phyloP scores from a whole-genome alignment of 2,113 vertebrate genomes.

The Reinhardtius hippoglossoides region DNA sequence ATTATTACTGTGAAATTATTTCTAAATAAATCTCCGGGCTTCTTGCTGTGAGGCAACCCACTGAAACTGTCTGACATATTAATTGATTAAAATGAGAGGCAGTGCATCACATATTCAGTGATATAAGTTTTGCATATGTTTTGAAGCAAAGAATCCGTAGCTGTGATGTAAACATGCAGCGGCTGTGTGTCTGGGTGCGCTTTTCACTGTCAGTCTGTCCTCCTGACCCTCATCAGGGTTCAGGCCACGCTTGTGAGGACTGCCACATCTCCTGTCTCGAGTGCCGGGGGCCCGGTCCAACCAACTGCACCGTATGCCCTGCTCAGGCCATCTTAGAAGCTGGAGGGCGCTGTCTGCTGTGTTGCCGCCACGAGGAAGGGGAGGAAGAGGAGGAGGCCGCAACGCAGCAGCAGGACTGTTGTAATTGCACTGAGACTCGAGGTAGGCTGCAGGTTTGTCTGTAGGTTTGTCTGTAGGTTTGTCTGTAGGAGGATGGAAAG shows the following conservation, averaged over 20 bases:
- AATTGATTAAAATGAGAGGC: conserved; percentile 31
- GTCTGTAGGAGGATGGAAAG: neutral
- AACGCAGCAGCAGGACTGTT: conserved; percentile 82
- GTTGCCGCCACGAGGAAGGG: conserved; percentile 79
- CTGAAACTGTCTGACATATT: conserved; percentile 46
- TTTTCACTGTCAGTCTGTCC: neutral
- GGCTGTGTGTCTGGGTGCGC: neutral
- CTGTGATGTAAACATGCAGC: neutral
- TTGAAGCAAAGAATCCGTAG: neutral
- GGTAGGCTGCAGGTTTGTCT: conserved; percentile 76
- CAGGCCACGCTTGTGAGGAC: conserved; percentile 78
- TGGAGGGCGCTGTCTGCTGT: conserved; percentile 87
- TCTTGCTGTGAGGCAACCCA: conserved; percentile 33
- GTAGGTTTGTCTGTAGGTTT: neutral
- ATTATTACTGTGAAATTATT: conserved; percentile 48
- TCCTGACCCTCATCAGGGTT: conserved; percentile 33
- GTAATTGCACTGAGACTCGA: conserved; percentile 88
- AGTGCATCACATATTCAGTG: neutral
- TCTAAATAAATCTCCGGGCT: conserved; percentile 46
- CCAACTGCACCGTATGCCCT: conserved; percentile 89
- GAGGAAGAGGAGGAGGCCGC: neutral
- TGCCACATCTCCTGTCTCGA: conserved; percentile 89
- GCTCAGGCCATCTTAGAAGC: conserved; percentile 82
- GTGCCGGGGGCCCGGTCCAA: conserved; percentile 87
- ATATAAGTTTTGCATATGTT: neutral